Conservation (phyloP, 2,797 vertebrate genomes). For the Kryptolebias ocellatus region DNA sequence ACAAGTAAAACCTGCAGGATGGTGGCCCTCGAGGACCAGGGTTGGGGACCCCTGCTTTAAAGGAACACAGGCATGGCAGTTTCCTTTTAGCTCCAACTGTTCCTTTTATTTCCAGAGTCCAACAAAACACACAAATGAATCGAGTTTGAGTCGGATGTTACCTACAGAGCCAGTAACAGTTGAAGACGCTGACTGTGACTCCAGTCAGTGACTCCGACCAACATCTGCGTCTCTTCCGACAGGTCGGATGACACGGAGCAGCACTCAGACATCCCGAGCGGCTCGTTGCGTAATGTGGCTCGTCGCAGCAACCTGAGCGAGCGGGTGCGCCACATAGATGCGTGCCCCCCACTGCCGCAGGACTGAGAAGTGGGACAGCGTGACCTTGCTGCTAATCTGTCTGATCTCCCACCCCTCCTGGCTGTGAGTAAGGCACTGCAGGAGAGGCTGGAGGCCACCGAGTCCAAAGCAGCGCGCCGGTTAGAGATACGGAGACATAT, state of each 20-base stretch:
- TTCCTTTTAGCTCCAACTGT: background rate
- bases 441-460: conserved; percentile 43
- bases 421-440: conserved; percentile 46
- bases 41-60: too few relatives aligned
- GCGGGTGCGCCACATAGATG: conserved; percentile 27
- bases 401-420: conserved; percentile 50
- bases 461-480: conserved; percentile 58
- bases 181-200: background rate
- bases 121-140: background rate
- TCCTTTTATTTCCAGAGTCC: background rate
- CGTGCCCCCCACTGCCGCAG: conserved; percentile 32
- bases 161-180: background rate
- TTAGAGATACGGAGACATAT: conserved; percentile 58
- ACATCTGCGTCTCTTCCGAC: conserved; percentile 11
- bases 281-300: conserved; percentile 50
- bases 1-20: too few relatives aligned
- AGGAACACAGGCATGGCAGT: background rate
- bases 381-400: conserved; percentile 77
- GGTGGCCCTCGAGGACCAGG: too few relatives aligned
- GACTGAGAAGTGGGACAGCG: conserved; percentile 67
- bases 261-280: conserved; percentile 39
- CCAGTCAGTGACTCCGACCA: conserved; percentile 1
- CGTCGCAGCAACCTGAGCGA: conserved; percentile 57
- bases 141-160: background rate
- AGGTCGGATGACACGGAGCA: conserved; percentile 24